Evolutionary conservation across 2,797 vertebrate genomes (phyloP).

Genomic region (Anomalospiza imberbis): DNA sequence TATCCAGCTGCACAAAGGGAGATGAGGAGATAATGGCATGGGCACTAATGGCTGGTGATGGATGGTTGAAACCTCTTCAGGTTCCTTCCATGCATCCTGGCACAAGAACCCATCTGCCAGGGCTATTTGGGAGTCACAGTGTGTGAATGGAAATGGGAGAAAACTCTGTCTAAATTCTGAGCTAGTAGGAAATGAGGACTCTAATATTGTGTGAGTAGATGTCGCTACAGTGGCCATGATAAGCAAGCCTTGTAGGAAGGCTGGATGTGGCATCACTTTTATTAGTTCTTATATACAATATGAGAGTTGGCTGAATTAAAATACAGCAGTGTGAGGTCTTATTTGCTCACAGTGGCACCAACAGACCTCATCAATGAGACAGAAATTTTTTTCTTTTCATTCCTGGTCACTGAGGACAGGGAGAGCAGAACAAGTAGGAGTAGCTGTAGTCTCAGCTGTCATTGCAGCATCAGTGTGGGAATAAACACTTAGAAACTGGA

Average conservation of each 20-base stretch:
- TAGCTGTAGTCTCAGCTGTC: neutral
- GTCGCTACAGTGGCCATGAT: fast-evolving
- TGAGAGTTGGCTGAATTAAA: neutral
- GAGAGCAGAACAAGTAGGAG: neutral
- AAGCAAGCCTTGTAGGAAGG: neutral
- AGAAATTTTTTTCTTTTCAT: neutral
- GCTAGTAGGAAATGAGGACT: neutral
- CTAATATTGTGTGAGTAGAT: neutral
- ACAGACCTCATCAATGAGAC: neutral
- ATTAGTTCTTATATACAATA: neutral
- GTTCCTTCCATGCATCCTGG: neutral
- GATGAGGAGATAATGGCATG: neutral
- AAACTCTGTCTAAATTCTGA: neutral
- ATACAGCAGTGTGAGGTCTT: neutral
- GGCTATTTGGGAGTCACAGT: neutral
- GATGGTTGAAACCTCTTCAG: neutral
- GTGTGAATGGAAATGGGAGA: neutral
- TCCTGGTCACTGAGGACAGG: neutral
- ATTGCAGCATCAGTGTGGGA: neutral
- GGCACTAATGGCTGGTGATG: neutral
- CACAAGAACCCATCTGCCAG: neutral
- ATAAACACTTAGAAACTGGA: neutral
- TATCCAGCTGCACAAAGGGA: neutral
- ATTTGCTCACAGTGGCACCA: neutral
- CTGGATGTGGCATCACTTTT: neutral